phyloP scores from a whole-genome alignment of 2,113 vertebrate genomes.

The Mastomys natalensis region DNA sequence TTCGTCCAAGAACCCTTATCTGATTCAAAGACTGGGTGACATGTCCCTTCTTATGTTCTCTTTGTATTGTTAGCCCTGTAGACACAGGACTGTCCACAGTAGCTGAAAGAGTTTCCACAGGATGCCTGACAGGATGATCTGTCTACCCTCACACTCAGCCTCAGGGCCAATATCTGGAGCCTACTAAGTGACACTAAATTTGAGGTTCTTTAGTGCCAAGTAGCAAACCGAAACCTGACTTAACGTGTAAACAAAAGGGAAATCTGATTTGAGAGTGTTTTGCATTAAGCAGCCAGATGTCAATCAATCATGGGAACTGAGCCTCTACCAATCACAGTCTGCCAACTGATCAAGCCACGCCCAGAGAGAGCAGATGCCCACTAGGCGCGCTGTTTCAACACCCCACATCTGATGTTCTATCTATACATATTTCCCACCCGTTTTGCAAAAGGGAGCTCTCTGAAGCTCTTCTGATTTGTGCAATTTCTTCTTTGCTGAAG shows the following conservation, averaged over 20 bases:
- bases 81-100: neutral
- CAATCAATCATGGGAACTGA: neutral
- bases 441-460: neutral
- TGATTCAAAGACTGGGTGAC: neutral
- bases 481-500: neutral
- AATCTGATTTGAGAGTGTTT: neutral
- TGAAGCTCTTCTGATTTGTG: neutral
- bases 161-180: neutral
- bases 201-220: neutral
- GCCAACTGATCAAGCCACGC: neutral
- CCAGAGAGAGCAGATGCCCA: neutral
- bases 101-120: neutral
- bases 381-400: neutral
- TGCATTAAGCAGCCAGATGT: neutral
- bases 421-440: neutral
- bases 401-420: neutral
- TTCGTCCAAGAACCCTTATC: neutral
- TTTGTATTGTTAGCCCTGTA: neutral
- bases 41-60: neutral
- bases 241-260: neutral
- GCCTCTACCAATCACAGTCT: neutral
- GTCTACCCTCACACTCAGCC: neutral
- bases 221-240: neutral
- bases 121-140: neutral
- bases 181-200: too few relatives aligned